These are phyloP conservation scores for Acleris sparsana DNA, from an alignment of 2,888 invertebrate species.

Conservation along the genomic window DNA sequence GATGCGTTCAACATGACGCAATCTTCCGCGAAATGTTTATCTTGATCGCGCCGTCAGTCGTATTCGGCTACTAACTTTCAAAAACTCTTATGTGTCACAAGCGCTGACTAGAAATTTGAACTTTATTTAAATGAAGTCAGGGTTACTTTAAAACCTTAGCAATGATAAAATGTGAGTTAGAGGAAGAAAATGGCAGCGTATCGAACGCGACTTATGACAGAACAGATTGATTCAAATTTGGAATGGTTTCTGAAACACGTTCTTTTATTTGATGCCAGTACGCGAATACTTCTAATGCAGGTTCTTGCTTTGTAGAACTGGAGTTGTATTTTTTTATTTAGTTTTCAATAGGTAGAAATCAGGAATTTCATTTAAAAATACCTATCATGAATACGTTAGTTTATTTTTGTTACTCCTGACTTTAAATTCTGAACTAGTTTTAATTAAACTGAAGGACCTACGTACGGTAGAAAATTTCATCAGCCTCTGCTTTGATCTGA, in stretches of 20 bases:
- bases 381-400: too few relatives aligned
- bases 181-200: background rate
- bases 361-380: too few relatives aligned
- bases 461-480: too few relatives aligned
- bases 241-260: conserved; percentile 23
- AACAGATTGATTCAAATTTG: conserved; percentile 32
- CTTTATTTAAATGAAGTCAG: background rate
- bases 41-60: conserved; percentile 25
- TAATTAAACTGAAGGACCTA: too few relatives aligned
- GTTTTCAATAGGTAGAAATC: too few relatives aligned
- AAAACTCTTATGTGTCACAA: background rate
- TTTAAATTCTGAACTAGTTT: too few relatives aligned
- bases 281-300: too few relatives aligned
- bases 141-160: background rate
- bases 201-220: conserved; percentile 17
- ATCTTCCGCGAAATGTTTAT: conserved; percentile 29
- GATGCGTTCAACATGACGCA: conserved; percentile 17
- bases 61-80: background rate
- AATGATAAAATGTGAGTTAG: background rate
- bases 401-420: too few relatives aligned
- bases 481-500: too few relatives aligned
- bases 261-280: conserved; percentile 29
- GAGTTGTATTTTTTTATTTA: too few relatives aligned
- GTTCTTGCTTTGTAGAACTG: too few relatives aligned
- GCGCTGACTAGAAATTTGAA: background rate